Base-by-base conservation (phyloP, 1,140 invertebrate species). In the Doryteuthis pealeii region DNA sequence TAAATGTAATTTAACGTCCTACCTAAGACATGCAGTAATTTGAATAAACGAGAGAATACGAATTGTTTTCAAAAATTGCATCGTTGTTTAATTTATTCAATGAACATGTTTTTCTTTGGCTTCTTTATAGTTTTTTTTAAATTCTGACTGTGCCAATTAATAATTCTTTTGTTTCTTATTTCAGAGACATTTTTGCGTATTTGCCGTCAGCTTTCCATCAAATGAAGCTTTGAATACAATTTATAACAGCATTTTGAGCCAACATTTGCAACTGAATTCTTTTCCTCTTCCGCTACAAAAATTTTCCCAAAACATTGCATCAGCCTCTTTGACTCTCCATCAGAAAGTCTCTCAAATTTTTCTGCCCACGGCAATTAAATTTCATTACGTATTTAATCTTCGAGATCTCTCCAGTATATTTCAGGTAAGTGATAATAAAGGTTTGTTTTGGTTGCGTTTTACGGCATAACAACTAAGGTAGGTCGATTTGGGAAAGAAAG, bases 361-460 rank as follows among this genome's bases (percentile, higher is more conserved):
- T 82, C 88, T 96, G 58, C 95, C 95, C 1, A 97, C 95, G 28
- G 95, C 95, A 0, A 92, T 95, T 12, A 98, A 97, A 86, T 98
- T 96, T 80, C 96, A 97, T 87, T 98, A 98, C 80, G 93, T 97
- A 74, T 98, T 97, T 84, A 98, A 97, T 89, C 89, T 98, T 33
- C 88, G 96, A 67, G 96, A 98, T 84, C 90, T 98, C 33, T 96
- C 95, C 0, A 97, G 96, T 86, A 92, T 90, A 32, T 90, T 89
- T 77, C 88, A 89, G 81, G 88, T 88, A 33, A 33, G 43, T 8
- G 14, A n/a, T 14, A n/a, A n/a, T n/a, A n/a, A n/a, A n/a, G n/a
- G n/a, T n/a, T n/a, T n/a, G n/a, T n/a, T n/a, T n/a, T n/a, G 28
- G 22, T 30, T 70, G 10, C 12, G 45, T 49, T 22, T 22, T 22